Evolutionary conservation across 2,888 invertebrate genomes (phyloP), one percentile per base, ranked within the genome.

Genomic region (Pseudococcus viburni): DNA sequence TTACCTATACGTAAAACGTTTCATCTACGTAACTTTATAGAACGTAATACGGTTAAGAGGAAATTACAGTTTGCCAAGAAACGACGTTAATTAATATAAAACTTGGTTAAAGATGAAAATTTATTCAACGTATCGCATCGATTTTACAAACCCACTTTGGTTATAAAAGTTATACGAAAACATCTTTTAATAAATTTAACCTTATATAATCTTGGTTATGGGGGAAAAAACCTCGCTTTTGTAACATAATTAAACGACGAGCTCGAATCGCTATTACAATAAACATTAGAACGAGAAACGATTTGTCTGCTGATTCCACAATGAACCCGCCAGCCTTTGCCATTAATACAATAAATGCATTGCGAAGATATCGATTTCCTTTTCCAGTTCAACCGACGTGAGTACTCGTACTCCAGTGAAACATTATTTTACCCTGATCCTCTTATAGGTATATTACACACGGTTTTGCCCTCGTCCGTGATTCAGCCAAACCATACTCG

Each of bases 281-380:
- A 73, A 73, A 33, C 26, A 73, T 26, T 73, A 15, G n/a, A 73
- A 73, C 15, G 33, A 73, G 26, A 33, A 73, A 73, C 73, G 33
- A 73, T 73, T 73, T 73, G 73, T 39, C 73, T 26, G 26, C 33
- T 33, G 15, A 73, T 73, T 73, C 17, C 33, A 73, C 73, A 17
- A 73, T 39, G 33, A 73, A 73, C 33, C 17, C 64, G 12, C 26
- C 33, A 33, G 73, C 73, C 33, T 33, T 33, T 33, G 73, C 73
- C 17, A 33, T 73, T 33, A 73, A 73, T 73, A 73, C 33, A 73
- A 73, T 73, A 73, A 73, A 73, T 39, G 26, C 73, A 73, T 73
- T 33, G 33, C 73, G 7, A 73, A 33, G 33, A 73, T 73, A 73
- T 73, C 73, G 73, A 73, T 73, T 73, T 26, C 73, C 15, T 73